Evolutionary conservation across 2,888 invertebrate genomes (phyloP), one percentile per base, ranked within the genome.

Genomic region (Diogma glabrata): DNA sequence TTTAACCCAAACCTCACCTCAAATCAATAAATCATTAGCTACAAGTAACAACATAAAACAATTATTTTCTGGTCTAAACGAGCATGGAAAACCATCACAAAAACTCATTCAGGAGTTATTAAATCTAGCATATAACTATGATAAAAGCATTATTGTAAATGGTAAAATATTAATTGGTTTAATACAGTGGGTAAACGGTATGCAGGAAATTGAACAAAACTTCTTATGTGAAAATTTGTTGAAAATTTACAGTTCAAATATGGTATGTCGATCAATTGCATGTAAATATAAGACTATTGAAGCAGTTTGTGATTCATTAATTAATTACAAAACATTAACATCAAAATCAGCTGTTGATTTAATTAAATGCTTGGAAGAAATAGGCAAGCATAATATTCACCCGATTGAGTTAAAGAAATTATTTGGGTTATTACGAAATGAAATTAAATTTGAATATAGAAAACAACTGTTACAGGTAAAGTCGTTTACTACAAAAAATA

Each of bases 341-440:
- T 64, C 66, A 30, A 63, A 63, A 48, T 72, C 75, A 52, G 64
- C 68, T 57, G 72, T 72, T 54, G 72, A 75, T 60, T 63, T 79
- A 46, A 72, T 79, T 33, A 72, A 72, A 58, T 60, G 78, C 23
- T 64, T 79, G 43, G 77, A 78, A 62, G 70, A 70, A 51, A 64
- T 79, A 8, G 76, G 76, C 12, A 73, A 74, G 51, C 67, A 76
- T 53, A 78, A 77, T 52, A 74, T 79, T 53, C 71, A 71, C 23
- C 71, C 77, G 2, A 65, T 66, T 43, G 78, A 79, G 60, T 65
- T 79, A n/a, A 78, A 77, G 60, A 68, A 73, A 53, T 65, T 79
- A 48, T 72, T 77, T 54, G 57, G 62, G n/a, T 51, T 70, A 10
- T 52, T 69, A 49, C 63, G 67, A 4, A 61, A 63, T 30, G 63